Evolutionary conservation across 2,888 invertebrate species (phyloP).

Genomic region (Ormyrus rosae): DNA sequence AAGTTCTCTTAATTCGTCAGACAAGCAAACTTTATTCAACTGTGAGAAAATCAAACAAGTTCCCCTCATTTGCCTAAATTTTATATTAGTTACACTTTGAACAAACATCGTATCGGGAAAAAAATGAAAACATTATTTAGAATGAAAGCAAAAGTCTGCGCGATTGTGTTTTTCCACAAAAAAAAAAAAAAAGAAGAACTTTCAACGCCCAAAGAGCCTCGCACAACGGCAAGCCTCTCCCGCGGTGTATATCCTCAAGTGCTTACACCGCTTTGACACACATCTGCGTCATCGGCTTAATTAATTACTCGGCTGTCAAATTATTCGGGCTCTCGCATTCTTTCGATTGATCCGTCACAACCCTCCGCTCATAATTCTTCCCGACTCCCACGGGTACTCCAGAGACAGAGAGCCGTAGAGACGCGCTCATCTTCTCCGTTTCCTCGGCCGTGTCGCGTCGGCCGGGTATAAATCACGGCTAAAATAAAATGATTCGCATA

Average conservation of each 20-base stretch:
- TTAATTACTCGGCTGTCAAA: conserved; percentile 34
- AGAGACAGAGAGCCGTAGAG: too few species aligned
- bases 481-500: conserved; percentile 32
- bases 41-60: conserved; percentile 12
- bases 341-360: neutral
- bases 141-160: too few species aligned
- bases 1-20: conserved; percentile 17
- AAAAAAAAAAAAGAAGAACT: neutral
- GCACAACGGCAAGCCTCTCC: too few species aligned
- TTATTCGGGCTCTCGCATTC: conserved; percentile 5
- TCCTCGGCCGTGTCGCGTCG: neutral
- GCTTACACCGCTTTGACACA: conserved; percentile 16
- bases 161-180: too few species aligned
- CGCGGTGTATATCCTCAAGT: neutral
- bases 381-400: neutral
- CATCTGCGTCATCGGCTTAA: conserved; percentile 32
- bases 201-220: too few species aligned
- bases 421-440: too few species aligned
- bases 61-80: conserved; percentile 53
- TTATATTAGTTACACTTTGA: conserved; percentile 50
- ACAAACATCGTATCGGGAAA: conserved; percentile 9
- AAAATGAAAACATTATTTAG: neutral
- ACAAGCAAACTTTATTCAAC: conserved; percentile 35
- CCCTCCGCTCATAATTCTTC: neutral
- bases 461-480: neutral